A percentile compares a stretch with the other conserved stretches of the same genome.
These are phyloP conservation scores for Nansenia antarctica DNA, from an alignment of 2,113 vertebrate species.

Conservation along the genomic window DNA sequence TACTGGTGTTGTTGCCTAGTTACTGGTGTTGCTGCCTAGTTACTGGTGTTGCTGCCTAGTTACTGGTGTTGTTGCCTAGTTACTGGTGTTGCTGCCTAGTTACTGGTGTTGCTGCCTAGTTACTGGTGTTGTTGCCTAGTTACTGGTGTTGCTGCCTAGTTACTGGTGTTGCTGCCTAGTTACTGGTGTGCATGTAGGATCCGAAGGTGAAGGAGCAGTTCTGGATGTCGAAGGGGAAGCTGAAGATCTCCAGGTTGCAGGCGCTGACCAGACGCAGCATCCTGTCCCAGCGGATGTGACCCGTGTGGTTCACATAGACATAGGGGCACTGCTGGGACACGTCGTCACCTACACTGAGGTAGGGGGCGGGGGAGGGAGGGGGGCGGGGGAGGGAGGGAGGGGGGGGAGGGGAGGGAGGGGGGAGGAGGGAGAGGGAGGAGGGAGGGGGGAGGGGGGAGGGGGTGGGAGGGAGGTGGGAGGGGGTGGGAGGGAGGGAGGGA, in stretches of 20 bases:
- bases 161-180: background rate
- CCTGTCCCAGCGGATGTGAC: constrained; percentile 75
- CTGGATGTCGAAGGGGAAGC: constrained; percentile 83
- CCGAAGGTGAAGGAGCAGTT: constrained; percentile 82
- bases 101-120: too few relatives aligned
- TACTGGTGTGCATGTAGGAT: constrained; percentile 83
- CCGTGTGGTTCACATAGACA: constrained; percentile 79
- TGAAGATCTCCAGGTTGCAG: constrained; percentile 84
- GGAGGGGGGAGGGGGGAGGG: too few relatives aligned
- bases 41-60: too few relatives aligned
- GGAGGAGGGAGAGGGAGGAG: too few relatives aligned
- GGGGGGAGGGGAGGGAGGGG: too few relatives aligned
- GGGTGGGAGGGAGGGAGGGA: background rate
- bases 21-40: too few relatives aligned
- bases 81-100: too few relatives aligned
- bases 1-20: too few relatives aligned
- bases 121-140: too few relatives aligned
- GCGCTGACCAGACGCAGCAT: constrained; percentile 79
- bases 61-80: too few relatives aligned
- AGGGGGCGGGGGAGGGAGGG: background rate
- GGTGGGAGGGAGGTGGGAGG: background rate
- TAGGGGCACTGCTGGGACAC: constrained; percentile 76
- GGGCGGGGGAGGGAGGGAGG: too few relatives aligned
- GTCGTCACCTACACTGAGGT: constrained; percentile 74
- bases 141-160: too few relatives aligned